Evolutionary conservation across 2,888 invertebrate genomes (phyloP).

Genomic region (Aspidapion aeneum): DNA sequence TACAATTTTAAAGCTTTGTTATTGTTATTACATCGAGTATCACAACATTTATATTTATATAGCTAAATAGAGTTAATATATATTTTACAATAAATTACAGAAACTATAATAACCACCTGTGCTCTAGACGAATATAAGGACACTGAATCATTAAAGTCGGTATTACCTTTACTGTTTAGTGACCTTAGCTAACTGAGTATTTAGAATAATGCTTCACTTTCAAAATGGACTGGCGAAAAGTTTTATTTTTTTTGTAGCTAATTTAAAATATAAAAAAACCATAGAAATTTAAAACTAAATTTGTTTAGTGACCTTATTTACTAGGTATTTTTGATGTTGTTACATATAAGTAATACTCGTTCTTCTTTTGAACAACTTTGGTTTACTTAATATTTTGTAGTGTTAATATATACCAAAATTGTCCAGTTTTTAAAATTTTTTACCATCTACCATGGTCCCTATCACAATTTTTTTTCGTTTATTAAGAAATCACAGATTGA

Average conservation of each 20-base stretch:
- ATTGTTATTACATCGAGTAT: too few species aligned
- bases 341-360: not conserved
- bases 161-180: too few species aligned
- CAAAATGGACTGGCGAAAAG: not conserved
- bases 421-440: not conserved
- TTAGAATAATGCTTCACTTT: not conserved
- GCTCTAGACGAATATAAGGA: too few species aligned
- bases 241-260: not conserved
- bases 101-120: too few species aligned
- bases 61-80: too few species aligned
- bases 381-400: not conserved
- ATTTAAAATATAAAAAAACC: slow-evolving; percentile 1
- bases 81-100: too few species aligned
- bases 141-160: too few species aligned
- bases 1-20: too few species aligned
- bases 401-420: too few species aligned
- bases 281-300: slow-evolving; percentile 6
- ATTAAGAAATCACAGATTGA: slow-evolving; percentile 45
- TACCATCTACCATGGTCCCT: slow-evolving; percentile 37
- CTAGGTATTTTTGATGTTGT: not conserved
- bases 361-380: not conserved
- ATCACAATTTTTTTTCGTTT: slow-evolving; percentile 39
- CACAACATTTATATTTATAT: too few species aligned
- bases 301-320: not conserved
- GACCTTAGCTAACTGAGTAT: not conserved